Evolutionary conservation across 1,140 invertebrate genomes (phyloP), one percentile per base, ranked within the genome.

Genomic region (Heliconius himera): DNA sequence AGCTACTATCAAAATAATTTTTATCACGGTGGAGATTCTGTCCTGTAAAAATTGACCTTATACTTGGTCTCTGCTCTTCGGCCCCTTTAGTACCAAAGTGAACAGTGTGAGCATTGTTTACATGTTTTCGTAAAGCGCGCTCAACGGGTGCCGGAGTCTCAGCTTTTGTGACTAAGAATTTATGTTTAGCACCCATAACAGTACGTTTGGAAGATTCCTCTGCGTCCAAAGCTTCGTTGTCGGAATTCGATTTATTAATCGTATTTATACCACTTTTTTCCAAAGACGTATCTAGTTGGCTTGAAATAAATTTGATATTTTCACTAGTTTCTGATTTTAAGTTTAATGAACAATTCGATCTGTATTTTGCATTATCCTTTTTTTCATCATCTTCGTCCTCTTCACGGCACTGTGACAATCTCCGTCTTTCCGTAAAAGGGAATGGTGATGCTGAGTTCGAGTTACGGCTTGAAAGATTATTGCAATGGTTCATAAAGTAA

Each of bases 321-420:
- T 20, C 70, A 41, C 36, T 38, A 8, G 41, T 81, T 80, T 90
- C 80, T 72, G 84, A 85, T 41, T 80, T 78, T 11, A 77, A 70
- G 8, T 83, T 76, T 38, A 78, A 81, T 22, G 83, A 84, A 49
- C 81, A 60, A 51, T 79, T 73, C 5, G 85, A 82, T n/a, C 81
- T 56, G 11, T 83, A 73, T 54, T 84, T 80, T 51, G 83, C 79
- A 60, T 73, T 75, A 82, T 93, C 88, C 89, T 91, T 93, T 46
- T 84, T 96, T 71, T 97, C 97, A 76, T 96, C 96, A 49, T 97
- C 96, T 89, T 98, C 97, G 84, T 97, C 97, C 92, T 97, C 97
- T 85, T 98, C 97, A 46, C 96, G 96, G 87, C 97, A 98, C 90
- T 98, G 97, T 8, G 97, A 97, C 73, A 98, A 89, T 3, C 97